Evolutionary conservation across 2,113 vertebrate genomes (phyloP).

Genomic region (Vombatus ursinus): DNA sequence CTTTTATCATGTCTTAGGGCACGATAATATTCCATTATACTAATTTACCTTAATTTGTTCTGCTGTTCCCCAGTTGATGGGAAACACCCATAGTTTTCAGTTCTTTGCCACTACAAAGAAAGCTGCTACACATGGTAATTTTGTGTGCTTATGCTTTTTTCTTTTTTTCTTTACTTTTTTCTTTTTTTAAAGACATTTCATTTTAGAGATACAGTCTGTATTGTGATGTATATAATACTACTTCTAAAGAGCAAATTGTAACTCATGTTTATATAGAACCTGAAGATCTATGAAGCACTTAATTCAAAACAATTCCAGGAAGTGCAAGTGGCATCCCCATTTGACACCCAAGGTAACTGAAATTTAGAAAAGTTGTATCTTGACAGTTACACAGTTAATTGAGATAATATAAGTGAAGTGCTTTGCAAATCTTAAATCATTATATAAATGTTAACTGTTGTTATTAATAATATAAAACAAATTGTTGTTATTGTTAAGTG

Average conservation of each 20-base stretch:
- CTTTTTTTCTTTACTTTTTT: background rate
- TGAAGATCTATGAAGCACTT: background rate
- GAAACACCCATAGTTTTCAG: background rate
- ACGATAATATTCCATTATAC: background rate
- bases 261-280: background rate
- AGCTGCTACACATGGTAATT: background rate
- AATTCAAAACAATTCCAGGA: background rate
- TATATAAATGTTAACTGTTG: background rate
- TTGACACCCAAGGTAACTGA: background rate
- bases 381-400: background rate
- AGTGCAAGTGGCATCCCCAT: background rate
- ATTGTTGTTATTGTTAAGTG: background rate
- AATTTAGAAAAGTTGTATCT: background rate
- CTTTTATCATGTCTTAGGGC: background rate
- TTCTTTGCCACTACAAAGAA: background rate
- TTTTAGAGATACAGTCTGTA: background rate
- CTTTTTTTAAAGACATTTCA: background rate
- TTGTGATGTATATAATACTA: background rate
- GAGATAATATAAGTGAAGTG: background rate
- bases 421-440: background rate
- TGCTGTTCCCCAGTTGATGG: background rate
- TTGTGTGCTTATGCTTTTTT: background rate
- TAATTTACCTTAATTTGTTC: background rate
- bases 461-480: background rate
- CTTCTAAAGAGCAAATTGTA: background rate